Percentiles rank a stretch among this genome's conserved stretches.
Conservation (phyloP, 2,797 vertebrate genomes). For the Lepilemur ruficaudatus region DNA sequence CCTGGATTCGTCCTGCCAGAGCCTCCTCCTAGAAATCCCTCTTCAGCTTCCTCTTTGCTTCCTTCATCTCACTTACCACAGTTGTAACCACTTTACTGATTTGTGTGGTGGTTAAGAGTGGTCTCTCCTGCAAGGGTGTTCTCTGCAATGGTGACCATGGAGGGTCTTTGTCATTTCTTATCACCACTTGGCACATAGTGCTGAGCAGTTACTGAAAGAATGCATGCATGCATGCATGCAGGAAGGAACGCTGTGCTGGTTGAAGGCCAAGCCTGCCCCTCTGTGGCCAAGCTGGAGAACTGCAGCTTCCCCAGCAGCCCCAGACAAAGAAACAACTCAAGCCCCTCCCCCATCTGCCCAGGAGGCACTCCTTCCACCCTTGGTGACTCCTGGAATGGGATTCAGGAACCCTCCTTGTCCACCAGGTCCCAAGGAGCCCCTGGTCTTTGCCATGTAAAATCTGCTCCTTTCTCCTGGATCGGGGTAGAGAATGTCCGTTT, state of each 20-base stretch:
- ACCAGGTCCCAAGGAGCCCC: background rate
- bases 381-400: background rate
- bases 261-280: slow-evolving; percentile 27
- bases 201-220: background rate
- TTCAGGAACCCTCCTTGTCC: background rate
- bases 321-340: background rate
- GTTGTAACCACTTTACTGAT: background rate
- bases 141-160: no score
- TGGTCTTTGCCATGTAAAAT: background rate
- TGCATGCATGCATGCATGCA: background rate
- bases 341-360: rapidly evolving
- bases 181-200: background rate
- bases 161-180: background rate
- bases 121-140: background rate
- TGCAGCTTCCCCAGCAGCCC: background rate
- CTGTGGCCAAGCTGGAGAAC: slow-evolving; percentile 47
- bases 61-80: background rate
- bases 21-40: background rate
- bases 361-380: background rate
- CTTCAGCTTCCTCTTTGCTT: background rate
- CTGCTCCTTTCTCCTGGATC: background rate
- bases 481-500: background rate
- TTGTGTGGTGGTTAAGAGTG: background rate
- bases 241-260: background rate
- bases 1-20: background rate